A percentile compares a stretch with the other conserved stretches of the same genome.
These are phyloP conservation scores for Apoda limacodes DNA, from an alignment of 2,888 invertebrate genomes.

Conservation along the genomic window DNA sequence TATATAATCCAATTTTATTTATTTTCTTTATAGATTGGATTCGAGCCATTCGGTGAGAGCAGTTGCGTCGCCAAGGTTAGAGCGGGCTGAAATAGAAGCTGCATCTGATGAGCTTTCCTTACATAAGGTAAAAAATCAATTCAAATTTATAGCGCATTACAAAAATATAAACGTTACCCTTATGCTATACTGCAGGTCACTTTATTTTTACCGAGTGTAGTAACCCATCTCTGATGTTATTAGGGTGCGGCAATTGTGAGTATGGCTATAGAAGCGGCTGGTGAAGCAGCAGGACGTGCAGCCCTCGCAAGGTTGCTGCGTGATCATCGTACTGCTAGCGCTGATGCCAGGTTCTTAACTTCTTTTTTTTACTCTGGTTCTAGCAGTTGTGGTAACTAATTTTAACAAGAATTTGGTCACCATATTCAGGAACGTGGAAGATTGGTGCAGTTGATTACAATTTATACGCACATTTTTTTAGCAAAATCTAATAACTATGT, in stretches of 20 bases:
- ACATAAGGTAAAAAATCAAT: slow-evolving; percentile 45
- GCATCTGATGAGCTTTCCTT: slow-evolving; percentile 54
- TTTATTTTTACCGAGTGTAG: no score
- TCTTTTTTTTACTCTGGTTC: neutral
- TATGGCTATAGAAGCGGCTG: slow-evolving; percentile 64
- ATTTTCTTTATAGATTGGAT: slow-evolving; percentile 36
- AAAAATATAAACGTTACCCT: no score
- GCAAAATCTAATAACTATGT: no score
- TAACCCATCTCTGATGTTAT: no score
- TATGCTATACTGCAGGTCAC: no score
- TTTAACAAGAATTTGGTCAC: no score
- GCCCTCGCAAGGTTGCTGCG: slow-evolving; percentile 49
- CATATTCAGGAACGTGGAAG: no score
- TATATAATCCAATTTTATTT: no score
- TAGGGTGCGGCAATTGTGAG: slow-evolving; percentile 65
- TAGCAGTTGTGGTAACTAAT: no score
- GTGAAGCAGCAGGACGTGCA: slow-evolving; percentile 52
- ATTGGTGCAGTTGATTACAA: no score
- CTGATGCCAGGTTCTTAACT: slow-evolving; percentile 58
- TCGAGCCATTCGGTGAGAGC: slow-evolving; percentile 53
- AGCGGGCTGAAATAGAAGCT: slow-evolving; percentile 51
- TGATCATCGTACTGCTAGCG: slow-evolving; percentile 52
- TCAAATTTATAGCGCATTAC: neutral
- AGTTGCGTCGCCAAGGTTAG: slow-evolving; percentile 51
- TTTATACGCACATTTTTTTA: no score